Conservation (phyloP, 2,888 invertebrate genomes). For the Aspidiotus destructor region DNA sequence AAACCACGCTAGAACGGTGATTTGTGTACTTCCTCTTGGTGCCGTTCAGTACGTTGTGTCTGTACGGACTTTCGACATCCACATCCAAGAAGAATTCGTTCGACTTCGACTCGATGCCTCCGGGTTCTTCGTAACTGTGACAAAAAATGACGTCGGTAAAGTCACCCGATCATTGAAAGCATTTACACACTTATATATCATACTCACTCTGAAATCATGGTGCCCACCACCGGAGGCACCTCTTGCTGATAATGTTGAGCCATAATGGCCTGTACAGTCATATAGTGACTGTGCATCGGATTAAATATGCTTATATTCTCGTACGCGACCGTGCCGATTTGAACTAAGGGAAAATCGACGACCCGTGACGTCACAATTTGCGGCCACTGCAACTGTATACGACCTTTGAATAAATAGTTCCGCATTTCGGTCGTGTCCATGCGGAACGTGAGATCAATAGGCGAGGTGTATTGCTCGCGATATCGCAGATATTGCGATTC, state of each 20-base stretch:
- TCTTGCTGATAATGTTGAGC: slow-evolving; percentile 56
- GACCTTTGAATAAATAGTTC: slow-evolving; percentile 21
- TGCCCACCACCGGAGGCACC: slow-evolving; percentile 15
- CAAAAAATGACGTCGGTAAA: background rate
- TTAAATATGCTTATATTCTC: slow-evolving; percentile 61
- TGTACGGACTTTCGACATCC: slow-evolving; percentile 13
- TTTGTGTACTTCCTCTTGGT: slow-evolving; percentile 9
- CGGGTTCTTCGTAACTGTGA: slow-evolving; percentile 15
- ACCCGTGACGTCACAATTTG: slow-evolving; percentile 37
- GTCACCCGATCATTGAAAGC: background rate
- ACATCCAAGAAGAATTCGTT: slow-evolving; percentile 25
- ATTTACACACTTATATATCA: background rate
- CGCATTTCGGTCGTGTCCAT: slow-evolving; percentile 23
- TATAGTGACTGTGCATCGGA: slow-evolving; percentile 55
- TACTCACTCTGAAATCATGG: slow-evolving; percentile 24
- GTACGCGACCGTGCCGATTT: slow-evolving; percentile 58
- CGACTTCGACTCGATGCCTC: slow-evolving; percentile 19
- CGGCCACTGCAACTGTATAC: slow-evolving; percentile 24
- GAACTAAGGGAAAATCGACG: slow-evolving; percentile 60
- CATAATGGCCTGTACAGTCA: slow-evolving; percentile 65
- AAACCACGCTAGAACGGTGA: slow-evolving; percentile 18
- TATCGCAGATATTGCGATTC: slow-evolving; percentile 24
- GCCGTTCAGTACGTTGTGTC: slow-evolving; percentile 3
- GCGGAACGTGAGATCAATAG: slow-evolving; percentile 15
- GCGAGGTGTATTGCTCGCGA: slow-evolving; percentile 13